These are phyloP conservation scores for Lithosia quadra DNA, from an alignment of 2,888 invertebrate species.

Conservation along the genomic window DNA sequence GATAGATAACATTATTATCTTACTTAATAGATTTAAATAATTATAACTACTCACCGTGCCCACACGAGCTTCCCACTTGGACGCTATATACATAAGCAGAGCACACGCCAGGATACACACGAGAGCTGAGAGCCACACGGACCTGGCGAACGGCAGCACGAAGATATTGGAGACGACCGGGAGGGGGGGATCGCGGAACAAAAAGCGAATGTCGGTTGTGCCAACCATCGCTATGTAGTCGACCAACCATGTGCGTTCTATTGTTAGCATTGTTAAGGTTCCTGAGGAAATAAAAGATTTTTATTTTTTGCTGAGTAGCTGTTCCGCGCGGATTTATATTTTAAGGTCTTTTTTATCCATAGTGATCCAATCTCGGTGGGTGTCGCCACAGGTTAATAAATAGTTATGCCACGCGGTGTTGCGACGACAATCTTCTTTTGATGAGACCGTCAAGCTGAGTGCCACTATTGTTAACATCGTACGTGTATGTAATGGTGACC, in stretches of 20 bases:
- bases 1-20: not conserved
- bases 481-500: too few species aligned
- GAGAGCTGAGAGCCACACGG: slow-evolving; percentile 88
- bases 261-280: slow-evolving; percentile 76
- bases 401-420: too few species aligned
- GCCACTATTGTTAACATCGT: too few species aligned
- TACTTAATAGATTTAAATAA: not conserved
- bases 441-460: too few species aligned
- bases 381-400: too few species aligned
- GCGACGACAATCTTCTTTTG: too few species aligned
- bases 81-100: slow-evolving; percentile 78
- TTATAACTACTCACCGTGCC: slow-evolving; percentile 64
- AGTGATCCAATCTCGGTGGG: too few species aligned
- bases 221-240: slow-evolving; percentile 87
- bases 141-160: slow-evolving; percentile 87
- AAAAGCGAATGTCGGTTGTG: slow-evolving; percentile 84
- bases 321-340: too few species aligned
- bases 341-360: too few species aligned
- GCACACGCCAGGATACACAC: slow-evolving; percentile 81
- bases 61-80: slow-evolving; percentile 80
- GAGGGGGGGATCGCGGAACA: slow-evolving; percentile 89
- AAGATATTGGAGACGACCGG: slow-evolving; percentile 90
- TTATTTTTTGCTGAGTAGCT: too few species aligned
- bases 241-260: slow-evolving; percentile 74
- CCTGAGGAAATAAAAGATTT: slow-evolving; percentile 54